Percentiles rank a stretch among this genome's conserved stretches.
Evolutionary conservation across 2,797 vertebrate species (phyloP).

Genomic region (Argyrosomus regius): DNA sequence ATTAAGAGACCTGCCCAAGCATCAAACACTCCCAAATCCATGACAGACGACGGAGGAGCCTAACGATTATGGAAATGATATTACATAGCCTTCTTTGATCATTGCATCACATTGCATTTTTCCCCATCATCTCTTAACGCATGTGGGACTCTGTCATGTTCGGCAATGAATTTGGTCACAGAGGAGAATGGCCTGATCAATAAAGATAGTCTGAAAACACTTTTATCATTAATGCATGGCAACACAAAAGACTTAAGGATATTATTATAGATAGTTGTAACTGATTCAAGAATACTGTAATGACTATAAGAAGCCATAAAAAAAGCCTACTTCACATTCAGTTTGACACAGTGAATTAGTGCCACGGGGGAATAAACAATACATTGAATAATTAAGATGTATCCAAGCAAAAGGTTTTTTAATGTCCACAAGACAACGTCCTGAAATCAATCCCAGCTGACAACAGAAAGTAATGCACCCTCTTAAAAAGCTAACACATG

Average conservation of each 20-base stretch:
- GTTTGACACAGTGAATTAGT: conserved; percentile 72
- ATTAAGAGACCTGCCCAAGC: conserved; percentile 87
- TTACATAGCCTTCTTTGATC: conserved; percentile 86
- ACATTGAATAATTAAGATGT: conserved; percentile 76
- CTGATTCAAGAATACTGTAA: conserved; percentile 73
- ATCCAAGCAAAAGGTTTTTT: conserved; percentile 76
- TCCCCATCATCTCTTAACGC: conserved; percentile 77
- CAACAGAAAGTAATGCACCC: conserved; percentile 58
- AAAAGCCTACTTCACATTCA: conserved; percentile 55
- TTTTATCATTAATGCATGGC: conserved; percentile 76
- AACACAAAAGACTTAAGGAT: conserved; percentile 79
- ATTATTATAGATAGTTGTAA: conserved; percentile 78
- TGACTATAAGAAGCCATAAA: conserved; percentile 63
- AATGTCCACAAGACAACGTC: conserved; percentile 77
- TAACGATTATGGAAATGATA: conserved; percentile 87
- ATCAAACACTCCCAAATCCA: conserved; percentile 83
- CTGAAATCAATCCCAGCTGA: conserved; percentile 78
- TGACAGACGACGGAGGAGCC: conserved; percentile 81
- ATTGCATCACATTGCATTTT: conserved; percentile 88
- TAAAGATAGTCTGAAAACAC: conserved; percentile 79
- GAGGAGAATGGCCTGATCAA: conserved; percentile 82
- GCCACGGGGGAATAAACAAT: conserved; percentile 76
- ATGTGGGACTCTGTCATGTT: conserved; percentile 80
- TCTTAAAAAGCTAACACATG: conserved; percentile 70
- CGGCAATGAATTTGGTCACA: conserved; percentile 79